Percentiles rank a stretch among this genome's conserved stretches.
Evolutionary conservation across 92 coral and sea anemone genomes (phyloP).

Genomic region (Epizoanthus fatuus): DNA sequence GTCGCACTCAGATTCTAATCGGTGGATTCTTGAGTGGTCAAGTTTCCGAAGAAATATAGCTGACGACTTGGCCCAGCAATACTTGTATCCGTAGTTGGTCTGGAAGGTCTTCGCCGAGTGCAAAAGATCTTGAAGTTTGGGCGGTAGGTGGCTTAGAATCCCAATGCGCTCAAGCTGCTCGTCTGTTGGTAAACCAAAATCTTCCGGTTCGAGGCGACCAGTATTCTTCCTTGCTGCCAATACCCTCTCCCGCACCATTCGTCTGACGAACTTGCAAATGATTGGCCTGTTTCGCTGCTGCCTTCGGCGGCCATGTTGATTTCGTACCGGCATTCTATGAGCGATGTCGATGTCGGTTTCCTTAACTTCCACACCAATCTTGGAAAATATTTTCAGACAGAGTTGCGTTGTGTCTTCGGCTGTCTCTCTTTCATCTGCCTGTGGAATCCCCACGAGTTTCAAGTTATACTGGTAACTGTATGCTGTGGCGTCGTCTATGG

Average conservation of each 20-base stretch:
- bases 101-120: conserved; percentile 1
- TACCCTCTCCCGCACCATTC: neutral
- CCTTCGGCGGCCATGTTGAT: neutral
- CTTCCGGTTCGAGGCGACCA: neutral
- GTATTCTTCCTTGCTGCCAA: neutral
- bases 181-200: neutral
- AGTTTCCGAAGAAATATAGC: conserved; percentile 2
- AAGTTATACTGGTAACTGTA: conserved; percentile 25
- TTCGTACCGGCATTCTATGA: conserved; percentile 8
- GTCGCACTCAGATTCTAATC: neutral
- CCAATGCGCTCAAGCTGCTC: neutral
- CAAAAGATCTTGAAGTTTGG: conserved; percentile 17
- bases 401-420: conserved; percentile 29
- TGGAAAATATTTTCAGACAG: neutral
- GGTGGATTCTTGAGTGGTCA: neutral
- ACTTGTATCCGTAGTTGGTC: conserved; percentile 11
- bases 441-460: conserved; percentile 19
- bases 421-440: neutral
- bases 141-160: conserved; percentile 3
- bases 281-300: conserved; percentile 10
- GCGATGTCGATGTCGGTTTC: conserved; percentile 30
- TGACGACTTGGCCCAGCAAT: conserved; percentile 12
- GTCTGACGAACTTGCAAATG: conserved; percentile 27
- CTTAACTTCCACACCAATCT: conserved; percentile 4
- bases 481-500: conserved; percentile 15